Evolutionary conservation across 2,888 invertebrate genomes (phyloP), one percentile per base, ranked within the genome.

Genomic region (Orthonychiurus folsomi): DNA sequence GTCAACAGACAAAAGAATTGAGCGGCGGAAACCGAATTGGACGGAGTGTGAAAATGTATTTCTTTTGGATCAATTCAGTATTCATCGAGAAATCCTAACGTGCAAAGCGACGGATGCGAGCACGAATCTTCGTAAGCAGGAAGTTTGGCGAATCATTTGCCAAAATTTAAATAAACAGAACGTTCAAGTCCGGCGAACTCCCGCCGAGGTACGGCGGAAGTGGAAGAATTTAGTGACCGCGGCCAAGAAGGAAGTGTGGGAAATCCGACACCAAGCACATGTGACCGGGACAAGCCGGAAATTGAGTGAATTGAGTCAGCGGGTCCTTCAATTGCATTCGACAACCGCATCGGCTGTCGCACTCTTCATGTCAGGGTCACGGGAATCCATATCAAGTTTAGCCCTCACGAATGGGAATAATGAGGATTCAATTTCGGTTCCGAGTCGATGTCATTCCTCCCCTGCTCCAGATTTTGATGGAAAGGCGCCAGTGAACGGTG

Each of bases 161-260:
- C 68, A 68, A 27, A 73, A 73, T 59, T 60, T 73, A 52, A 73
- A 73, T 60, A 65, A 66, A 50, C 70, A 73, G 54, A 73, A 73
- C 52, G 67, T 69, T 3, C 62, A 71, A 12, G 73, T 73, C 27
- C 66, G 73, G 26, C 62, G 73, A 50, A 73, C 73, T 5, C 73
- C 73, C 18, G 73, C 73, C 37, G 73, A 73, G 67, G 73, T 73
- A 61, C 65, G 73, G 53, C 63, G 73, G 59, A 73, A 73, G 63
- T 73, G 73, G 73, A 73, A 73, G 59, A 73, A 73, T 56, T 59
- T 73, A 53, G 73, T 73, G 21, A 73, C 73, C 1, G 73, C 73
- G 26, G 73, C 71, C 15, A 73, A 73, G 60, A 71, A 71, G 61
- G 70, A 70, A 62, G 69, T 73, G 50, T 73, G 73, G 73, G 73